Evolutionary conservation across 2,113 vertebrate genomes (phyloP).

Genomic region (Myotis brandtii): DNA sequence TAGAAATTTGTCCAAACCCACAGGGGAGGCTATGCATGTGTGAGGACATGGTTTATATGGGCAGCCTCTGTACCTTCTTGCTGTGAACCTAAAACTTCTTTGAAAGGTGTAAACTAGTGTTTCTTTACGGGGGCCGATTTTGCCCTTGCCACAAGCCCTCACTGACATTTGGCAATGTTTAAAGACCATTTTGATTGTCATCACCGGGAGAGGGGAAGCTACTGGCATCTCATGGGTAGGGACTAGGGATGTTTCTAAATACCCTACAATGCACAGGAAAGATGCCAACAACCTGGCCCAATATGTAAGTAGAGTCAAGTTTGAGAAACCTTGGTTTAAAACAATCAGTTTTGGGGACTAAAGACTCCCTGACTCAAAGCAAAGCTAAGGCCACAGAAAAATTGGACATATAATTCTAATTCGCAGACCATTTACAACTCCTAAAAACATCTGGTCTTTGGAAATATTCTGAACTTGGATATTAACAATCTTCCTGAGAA

Average conservation of each 20-base stretch:
- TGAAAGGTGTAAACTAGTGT: background rate
- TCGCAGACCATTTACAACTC: background rate
- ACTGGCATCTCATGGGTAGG: background rate
- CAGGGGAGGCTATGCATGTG: no score
- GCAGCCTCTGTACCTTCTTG: background rate
- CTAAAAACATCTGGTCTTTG: background rate
- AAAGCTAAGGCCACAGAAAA: background rate
- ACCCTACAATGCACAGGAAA: background rate
- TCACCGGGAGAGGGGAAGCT: background rate
- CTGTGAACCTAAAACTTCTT: background rate
- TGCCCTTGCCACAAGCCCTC: background rate
- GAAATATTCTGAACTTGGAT: background rate
- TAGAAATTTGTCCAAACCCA: background rate
- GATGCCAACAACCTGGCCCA: background rate
- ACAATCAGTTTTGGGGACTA: background rate
- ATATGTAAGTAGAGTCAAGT: background rate
- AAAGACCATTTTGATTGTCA: background rate
- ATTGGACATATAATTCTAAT: background rate
- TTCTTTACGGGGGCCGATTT: background rate
- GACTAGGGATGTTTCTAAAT: background rate
- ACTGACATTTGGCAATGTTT: fast-evolving
- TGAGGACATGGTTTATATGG: background rate
- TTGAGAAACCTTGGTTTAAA: background rate
- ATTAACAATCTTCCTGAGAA: background rate
- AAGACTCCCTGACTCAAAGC: background rate